Conservation (phyloP, 2,888 invertebrate genomes). For the Catonia carolina region DNA sequence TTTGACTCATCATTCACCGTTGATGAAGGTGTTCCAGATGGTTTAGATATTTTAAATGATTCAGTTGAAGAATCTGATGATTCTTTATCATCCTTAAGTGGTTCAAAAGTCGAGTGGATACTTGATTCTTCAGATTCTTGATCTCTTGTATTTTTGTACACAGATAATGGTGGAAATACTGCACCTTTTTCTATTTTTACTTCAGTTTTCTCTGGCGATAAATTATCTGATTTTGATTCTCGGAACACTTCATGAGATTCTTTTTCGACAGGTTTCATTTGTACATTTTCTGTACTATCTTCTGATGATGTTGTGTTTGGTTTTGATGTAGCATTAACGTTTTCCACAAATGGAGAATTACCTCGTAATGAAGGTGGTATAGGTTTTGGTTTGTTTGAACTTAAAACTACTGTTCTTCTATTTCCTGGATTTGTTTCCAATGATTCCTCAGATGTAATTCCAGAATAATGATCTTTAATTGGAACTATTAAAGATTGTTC, state of each 20-base stretch:
- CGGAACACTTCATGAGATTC: constrained; percentile 32
- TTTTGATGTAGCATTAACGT: constrained; percentile 1
- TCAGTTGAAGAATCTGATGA: background rate
- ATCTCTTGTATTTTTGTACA: constrained; percentile 19
- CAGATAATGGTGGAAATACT: constrained; percentile 22
- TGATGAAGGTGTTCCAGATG: background rate
- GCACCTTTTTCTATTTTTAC: constrained; percentile 9
- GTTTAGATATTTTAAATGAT: background rate
- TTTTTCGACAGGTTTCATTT: constrained; percentile 28
- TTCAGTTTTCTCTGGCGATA: constrained; percentile 26
- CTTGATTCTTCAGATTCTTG: constrained; percentile 21
- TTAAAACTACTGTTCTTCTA: constrained; percentile 16
- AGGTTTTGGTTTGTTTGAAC: constrained; percentile 27
- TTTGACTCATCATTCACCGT: constrained; percentile 11
- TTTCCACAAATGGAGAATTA: constrained; percentile 31
- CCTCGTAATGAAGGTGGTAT: constrained; percentile 32
- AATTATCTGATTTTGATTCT: constrained; percentile 28
- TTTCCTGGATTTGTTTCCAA: constrained; percentile 12
- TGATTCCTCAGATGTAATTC: constrained; percentile 7
- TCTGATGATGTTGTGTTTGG: constrained; percentile 5
- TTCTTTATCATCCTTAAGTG: background rate
- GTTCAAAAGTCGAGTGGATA: background rate
- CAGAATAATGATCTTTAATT: background rate
- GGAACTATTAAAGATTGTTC: background rate
- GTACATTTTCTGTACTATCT: constrained; percentile 25